Percentiles rank a stretch among this genome's conserved stretches.
phyloP scores from a whole-genome alignment of 2,888 invertebrate genomes.

The Empis stercorea region DNA sequence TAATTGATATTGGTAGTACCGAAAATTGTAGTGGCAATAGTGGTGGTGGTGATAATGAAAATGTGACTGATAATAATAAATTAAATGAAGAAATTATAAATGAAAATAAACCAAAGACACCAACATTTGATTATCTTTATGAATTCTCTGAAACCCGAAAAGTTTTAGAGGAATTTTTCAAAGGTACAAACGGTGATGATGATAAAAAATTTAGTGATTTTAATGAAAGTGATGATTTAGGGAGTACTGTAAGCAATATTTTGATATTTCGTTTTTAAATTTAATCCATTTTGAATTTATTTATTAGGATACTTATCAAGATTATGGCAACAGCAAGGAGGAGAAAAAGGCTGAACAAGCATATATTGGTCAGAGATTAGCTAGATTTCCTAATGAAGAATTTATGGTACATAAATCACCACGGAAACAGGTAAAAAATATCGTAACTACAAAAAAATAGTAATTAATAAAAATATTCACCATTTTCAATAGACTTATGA shows the following conservation, averaged over 20 bases:
- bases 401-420: slow-evolving; percentile 32
- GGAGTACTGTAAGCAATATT: slow-evolving; percentile 29
- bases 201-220: slow-evolving; percentile 35
- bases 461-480: background rate
- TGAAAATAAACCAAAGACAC: slow-evolving; percentile 27
- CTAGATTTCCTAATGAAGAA: slow-evolving; percentile 34
- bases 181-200: slow-evolving; percentile 54
- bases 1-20: slow-evolving; percentile 22
- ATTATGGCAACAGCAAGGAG: slow-evolving; percentile 20
- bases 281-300: background rate
- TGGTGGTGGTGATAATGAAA: slow-evolving; percentile 13
- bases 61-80: slow-evolving; percentile 7
- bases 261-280: background rate
- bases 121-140: slow-evolving; percentile 77
- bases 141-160: slow-evolving; percentile 88
- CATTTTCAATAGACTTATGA: slow-evolving; percentile 18
- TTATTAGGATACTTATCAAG: slow-evolving; percentile 24
- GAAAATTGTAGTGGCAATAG: background rate
- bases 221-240: slow-evolving; percentile 31
- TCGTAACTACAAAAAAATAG: background rate
- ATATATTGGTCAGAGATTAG: slow-evolving; percentile 35
- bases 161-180: slow-evolving; percentile 84
- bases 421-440: slow-evolving; percentile 23
- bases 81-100: slow-evolving; percentile 7
- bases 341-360: slow-evolving; percentile 30